Conservation (phyloP, 2,113 vertebrate genomes). For the Plectropomus leopardus region DNA sequence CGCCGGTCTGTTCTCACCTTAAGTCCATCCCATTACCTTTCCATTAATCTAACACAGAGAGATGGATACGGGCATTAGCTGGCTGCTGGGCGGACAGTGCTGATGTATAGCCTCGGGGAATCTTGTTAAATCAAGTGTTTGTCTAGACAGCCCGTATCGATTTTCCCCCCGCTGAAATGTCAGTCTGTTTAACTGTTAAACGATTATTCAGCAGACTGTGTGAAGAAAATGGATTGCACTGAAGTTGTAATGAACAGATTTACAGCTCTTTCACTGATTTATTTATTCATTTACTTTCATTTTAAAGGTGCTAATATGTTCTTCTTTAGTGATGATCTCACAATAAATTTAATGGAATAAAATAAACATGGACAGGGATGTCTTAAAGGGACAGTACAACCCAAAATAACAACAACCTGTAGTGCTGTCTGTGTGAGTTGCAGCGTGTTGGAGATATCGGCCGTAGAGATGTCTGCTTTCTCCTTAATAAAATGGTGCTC, state of each 20-base stretch:
- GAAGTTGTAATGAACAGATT: not conserved
- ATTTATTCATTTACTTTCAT: not conserved
- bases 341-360: too few relatives aligned
- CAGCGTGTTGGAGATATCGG: too few relatives aligned
- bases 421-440: too few relatives aligned
- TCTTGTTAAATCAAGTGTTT: slow-evolving; percentile 9
- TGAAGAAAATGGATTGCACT: not conserved
- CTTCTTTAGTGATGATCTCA: too few relatives aligned
- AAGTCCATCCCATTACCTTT: slow-evolving; percentile 53
- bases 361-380: too few relatives aligned
- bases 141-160: not conserved
- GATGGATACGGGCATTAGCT: slow-evolving; percentile 56
- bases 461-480: too few relatives aligned
- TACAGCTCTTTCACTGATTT: not conserved
- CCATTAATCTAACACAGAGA: slow-evolving; percentile 50
- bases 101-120: slow-evolving; percentile 1
- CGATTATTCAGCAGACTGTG: not conserved
- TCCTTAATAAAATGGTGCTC: too few relatives aligned
- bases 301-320: too few relatives aligned
- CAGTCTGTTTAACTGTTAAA: slow-evolving; percentile 1
- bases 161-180: slow-evolving; percentile 28
- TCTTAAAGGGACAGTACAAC: too few relatives aligned
- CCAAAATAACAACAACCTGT: too few relatives aligned
- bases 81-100: not conserved
- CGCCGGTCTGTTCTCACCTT: slow-evolving; percentile 55